Percentiles rank a stretch among this genome's conserved stretches.
phyloP scores from a whole-genome alignment of 2,797 vertebrate genomes.

The Dicrostonyx torquatus region DNA sequence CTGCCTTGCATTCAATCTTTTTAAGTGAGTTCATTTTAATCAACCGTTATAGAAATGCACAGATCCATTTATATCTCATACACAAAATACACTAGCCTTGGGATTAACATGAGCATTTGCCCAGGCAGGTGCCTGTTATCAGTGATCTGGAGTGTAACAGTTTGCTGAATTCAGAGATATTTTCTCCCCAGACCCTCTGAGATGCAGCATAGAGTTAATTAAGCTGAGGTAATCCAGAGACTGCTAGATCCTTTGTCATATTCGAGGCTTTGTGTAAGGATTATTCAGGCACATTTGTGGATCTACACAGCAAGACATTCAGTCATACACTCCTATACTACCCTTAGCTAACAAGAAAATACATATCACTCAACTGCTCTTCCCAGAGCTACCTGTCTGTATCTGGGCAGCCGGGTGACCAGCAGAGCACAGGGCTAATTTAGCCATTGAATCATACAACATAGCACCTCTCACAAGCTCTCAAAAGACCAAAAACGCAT shows the following conservation, averaged over 20 bases:
- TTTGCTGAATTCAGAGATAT: neutral
- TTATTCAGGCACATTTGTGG: neutral
- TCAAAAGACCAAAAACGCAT: neutral
- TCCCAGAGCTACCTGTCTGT: neutral
- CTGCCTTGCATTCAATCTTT: neutral
- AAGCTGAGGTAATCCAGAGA: neutral
- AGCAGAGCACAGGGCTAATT: neutral
- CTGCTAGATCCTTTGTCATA: neutral
- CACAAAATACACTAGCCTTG: neutral
- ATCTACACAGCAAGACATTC: neutral
- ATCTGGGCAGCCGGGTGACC: neutral
- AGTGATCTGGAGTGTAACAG: neutral
- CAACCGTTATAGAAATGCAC: neutral
- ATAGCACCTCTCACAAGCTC: neutral
- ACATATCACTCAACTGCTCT: neutral
- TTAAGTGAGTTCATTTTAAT: neutral
- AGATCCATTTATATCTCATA: rapidly evolving
- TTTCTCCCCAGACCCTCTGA: neutral
- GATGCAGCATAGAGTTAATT: neutral
- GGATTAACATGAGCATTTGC: neutral
- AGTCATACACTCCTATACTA: neutral
- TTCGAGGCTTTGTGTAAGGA: neutral
- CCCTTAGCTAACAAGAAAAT: neutral
- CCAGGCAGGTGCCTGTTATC: neutral
- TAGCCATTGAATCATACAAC: neutral